phyloP scores from a whole-genome alignment of 1,140 invertebrate species.

The Drosophila dunni region DNA sequence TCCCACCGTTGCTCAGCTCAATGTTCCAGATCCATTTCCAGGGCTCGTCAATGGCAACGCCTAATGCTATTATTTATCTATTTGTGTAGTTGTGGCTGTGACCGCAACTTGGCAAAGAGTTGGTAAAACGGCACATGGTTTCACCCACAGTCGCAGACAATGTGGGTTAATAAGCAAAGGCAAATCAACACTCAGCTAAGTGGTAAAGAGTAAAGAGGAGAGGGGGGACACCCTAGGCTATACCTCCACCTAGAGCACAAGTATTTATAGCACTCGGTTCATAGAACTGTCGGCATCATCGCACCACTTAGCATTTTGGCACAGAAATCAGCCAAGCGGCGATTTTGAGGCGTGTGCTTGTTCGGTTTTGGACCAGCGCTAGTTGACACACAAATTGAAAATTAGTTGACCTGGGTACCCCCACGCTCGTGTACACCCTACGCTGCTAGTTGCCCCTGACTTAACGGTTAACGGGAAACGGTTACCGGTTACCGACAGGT shows the following conservation, averaged over 20 bases:
- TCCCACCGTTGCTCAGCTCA: neutral
- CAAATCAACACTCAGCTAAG: constrained; percentile 27
- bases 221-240: neutral
- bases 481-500: constrained; percentile 31
- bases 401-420: constrained; percentile 12
- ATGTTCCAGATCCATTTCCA: constrained; percentile 26
- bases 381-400: constrained; percentile 48
- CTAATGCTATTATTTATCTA: constrained; percentile 63
- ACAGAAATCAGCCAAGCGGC: constrained; percentile 33
- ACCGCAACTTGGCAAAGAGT: constrained; percentile 38
- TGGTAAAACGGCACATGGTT: constrained; percentile 33
- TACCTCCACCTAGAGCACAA: neutral
- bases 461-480: constrained; percentile 28
- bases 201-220: no score
- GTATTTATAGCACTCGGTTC: constrained; percentile 33
- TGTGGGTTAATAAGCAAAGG: constrained; percentile 71
- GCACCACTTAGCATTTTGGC: constrained; percentile 31
- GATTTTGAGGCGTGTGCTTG: constrained; percentile 6
- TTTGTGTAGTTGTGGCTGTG: constrained; percentile 35
- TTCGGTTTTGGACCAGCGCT: constrained; percentile 6
- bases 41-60: constrained; percentile 63
- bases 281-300: constrained; percentile 24
- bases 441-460: neutral
- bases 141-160: constrained; percentile 52
- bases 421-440: neutral